phyloP scores from a whole-genome alignment of 2,888 invertebrate genomes.

The Bedellia somnulentella region DNA sequence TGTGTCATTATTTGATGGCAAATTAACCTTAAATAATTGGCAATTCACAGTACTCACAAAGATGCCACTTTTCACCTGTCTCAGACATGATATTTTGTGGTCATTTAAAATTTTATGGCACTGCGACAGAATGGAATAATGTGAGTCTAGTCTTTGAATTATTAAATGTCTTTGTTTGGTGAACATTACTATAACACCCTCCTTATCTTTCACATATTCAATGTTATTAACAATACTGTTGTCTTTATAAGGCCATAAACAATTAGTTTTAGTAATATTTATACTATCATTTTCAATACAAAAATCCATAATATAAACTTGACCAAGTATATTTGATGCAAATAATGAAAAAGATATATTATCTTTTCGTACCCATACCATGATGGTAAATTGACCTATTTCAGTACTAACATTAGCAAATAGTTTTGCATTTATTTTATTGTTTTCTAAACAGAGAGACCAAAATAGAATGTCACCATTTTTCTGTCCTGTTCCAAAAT shows the following conservation, averaged over 20 bases:
- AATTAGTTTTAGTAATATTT: conserved; percentile 11
- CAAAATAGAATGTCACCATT: conserved; percentile 29
- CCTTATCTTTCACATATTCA: conserved; percentile 15
- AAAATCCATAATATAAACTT: conserved; percentile 21
- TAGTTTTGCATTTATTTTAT: conserved; percentile 13
- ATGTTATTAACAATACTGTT: conserved; percentile 25
- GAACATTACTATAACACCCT: conserved; percentile 24
- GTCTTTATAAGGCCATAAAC: conserved; percentile 31
- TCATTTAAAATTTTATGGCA: conserved; percentile 31
- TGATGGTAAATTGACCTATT: conserved; percentile 19
- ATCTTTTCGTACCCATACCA: conserved; percentile 24
- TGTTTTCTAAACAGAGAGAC: conserved; percentile 16
- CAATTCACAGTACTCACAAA: conserved; percentile 26
- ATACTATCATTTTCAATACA: conserved; percentile 15
- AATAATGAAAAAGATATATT: conserved; percentile 19
- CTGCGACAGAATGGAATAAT: conserved; percentile 21
- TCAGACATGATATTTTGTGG: conserved; percentile 25
- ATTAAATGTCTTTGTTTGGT: conserved; percentile 40
- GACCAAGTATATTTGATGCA: conserved; percentile 24
- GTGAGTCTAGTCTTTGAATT: conserved; percentile 20
- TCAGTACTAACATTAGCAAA: conserved; percentile 15
- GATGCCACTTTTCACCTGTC: conserved; percentile 14
- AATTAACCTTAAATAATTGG: conserved; percentile 22
- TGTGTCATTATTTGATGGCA: conserved; percentile 9
- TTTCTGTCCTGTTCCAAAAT: conserved; percentile 36